Evolutionary conservation across 2,797 vertebrate genomes (phyloP).

Genomic region (Malacoraja senta): DNA sequence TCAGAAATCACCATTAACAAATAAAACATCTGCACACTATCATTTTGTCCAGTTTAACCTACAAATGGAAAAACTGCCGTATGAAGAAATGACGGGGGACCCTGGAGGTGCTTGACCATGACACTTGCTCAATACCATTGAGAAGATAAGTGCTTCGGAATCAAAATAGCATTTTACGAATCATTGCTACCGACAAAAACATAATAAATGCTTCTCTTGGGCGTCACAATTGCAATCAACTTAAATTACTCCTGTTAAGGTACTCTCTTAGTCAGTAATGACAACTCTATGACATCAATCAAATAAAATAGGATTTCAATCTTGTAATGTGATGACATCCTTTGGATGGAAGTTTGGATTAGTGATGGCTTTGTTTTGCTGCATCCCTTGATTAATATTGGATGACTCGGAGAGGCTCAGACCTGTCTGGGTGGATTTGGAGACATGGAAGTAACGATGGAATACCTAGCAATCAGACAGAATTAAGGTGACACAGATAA

Average conservation of each 20-base stretch:
- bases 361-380: conserved; percentile 50
- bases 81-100: not conserved
- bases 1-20: not conserved
- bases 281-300: conserved; percentile 54
- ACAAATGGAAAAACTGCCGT: not conserved
- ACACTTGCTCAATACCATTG: not conserved
- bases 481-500: conserved; percentile 66
- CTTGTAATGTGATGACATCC: conserved; percentile 47
- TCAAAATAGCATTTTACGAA: not conserved
- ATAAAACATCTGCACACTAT: not conserved
- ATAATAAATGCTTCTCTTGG: conserved; percentile 41
- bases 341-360: conserved; percentile 33
- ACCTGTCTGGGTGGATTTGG: conserved; percentile 60
- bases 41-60: conserved; percentile 1
- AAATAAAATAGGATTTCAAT: conserved; percentile 55
- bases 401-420: conserved; percentile 50
- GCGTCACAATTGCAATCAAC: conserved; percentile 50
- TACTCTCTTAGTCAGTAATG: conserved; percentile 47
- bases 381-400: conserved; percentile 58
- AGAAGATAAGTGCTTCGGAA: conserved; percentile 2
- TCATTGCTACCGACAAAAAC: conserved; percentile 46
- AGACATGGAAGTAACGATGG: conserved; percentile 53
- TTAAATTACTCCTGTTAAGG: conserved; percentile 45
- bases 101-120: not conserved
- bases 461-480: conserved; percentile 68